A percentile compares a stretch with the other conserved stretches of the same genome.
These are phyloP conservation scores for Oreochromis mossambicus DNA, from an alignment of 2,797 vertebrate genomes.

Conservation along the genomic window DNA sequence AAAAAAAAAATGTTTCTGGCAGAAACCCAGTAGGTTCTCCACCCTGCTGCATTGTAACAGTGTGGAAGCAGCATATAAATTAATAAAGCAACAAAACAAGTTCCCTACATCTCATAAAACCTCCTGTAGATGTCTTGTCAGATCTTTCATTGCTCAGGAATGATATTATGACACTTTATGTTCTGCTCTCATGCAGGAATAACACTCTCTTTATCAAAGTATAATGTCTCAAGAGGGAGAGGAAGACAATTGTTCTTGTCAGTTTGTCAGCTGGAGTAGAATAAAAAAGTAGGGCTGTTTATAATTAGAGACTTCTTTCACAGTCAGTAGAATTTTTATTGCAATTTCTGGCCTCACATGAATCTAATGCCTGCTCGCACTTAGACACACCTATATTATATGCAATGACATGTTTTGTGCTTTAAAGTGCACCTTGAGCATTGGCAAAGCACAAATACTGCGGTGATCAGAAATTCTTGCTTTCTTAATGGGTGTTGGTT, in stretches of 20 bases:
- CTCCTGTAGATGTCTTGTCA: constrained; percentile 56
- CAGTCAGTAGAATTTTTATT: constrained; percentile 12
- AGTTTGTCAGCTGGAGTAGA: constrained; percentile 50
- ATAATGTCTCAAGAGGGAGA: constrained; percentile 45
- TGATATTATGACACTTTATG: constrained; percentile 45
- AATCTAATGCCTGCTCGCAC: not conserved
- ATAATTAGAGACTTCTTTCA: constrained; percentile 39
- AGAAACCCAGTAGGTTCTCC: not conserved
- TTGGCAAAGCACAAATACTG: not conserved
- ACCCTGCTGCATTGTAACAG: constrained; percentile 1
- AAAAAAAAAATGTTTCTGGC: not conserved
- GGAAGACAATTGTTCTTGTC: constrained; percentile 37
- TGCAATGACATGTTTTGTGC: not conserved
- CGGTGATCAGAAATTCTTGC: not conserved
- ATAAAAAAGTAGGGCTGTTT: constrained; percentile 37
- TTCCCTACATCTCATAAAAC: constrained; percentile 45
- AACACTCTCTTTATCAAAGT: constrained; percentile 61
- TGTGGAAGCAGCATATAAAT: constrained; percentile 42
- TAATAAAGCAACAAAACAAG: constrained; percentile 60
- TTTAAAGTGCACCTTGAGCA: not conserved
- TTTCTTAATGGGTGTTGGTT: not conserved
- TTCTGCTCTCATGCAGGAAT: constrained; percentile 37
- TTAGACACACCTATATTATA: not conserved
- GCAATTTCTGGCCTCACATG: not conserved
- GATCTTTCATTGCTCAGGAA: constrained; percentile 34